Conservation (phyloP, 2,888 invertebrate species). For the Teleogryllus oceanicus region DNA sequence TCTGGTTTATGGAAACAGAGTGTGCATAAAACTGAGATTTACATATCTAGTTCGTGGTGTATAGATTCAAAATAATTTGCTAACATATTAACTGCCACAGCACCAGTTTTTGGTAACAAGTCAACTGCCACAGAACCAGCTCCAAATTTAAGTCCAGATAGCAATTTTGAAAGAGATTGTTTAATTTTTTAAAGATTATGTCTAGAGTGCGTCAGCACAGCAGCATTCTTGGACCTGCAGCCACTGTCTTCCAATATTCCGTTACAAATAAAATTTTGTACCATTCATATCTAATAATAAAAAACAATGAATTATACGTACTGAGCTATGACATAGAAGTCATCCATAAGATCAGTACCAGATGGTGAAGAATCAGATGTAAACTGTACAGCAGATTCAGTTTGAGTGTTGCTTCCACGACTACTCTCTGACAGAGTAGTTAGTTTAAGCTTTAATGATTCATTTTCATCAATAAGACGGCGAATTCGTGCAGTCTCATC, state of each 20-base stretch:
- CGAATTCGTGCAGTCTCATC: conserved; percentile 77
- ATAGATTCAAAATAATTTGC: too few species aligned
- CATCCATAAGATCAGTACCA: conserved; percentile 73
- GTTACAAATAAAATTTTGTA: too few species aligned
- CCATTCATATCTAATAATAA: neutral
- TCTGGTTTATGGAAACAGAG: too few species aligned
- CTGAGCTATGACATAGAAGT: conserved; percentile 85
- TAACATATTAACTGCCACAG: too few species aligned
- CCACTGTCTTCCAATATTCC: too few species aligned
- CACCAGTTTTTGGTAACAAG: too few species aligned
- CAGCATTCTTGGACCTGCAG: too few species aligned
- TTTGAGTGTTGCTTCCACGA: conserved; percentile 19
- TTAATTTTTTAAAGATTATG: conserved; percentile 39
- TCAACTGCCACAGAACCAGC: too few species aligned
- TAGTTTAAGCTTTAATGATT: conserved; percentile 60
- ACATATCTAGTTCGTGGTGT: too few species aligned
- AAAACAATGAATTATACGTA: conserved; percentile 49
- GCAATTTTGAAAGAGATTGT: conserved; percentile 42
- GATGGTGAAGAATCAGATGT: conserved; percentile 61
- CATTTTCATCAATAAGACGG: conserved; percentile 80
- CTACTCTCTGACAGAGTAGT: conserved; percentile 51
- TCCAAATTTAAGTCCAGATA: too few species aligned
- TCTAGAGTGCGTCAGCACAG: too few species aligned
- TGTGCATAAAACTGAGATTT: too few species aligned
- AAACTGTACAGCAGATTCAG: neutral